Evolutionary conservation across 1,140 invertebrate species (phyloP), one percentile per base, ranked within the genome.

Genomic region (Campodea augens): DNA sequence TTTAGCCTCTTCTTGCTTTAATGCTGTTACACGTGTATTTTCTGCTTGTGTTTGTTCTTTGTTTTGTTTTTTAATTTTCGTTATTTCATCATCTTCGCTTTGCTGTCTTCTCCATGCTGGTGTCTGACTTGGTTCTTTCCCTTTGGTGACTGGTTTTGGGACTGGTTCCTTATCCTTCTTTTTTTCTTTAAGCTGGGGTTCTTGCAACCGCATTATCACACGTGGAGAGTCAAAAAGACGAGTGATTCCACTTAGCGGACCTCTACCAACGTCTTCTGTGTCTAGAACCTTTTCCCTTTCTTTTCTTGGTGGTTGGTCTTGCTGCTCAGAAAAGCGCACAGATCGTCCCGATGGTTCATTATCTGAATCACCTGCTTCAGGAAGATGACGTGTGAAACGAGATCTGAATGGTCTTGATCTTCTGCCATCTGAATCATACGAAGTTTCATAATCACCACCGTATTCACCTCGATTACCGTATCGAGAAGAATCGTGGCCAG

Each of bases 81-180:
- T 70, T 50, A 90, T 86, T 61, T 91, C 87, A 59, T 91, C 86
- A 55, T 90, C 85, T 63, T 87, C 84, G 57, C 80, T 84, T 15
- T 79, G 66, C 62, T 87, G 81, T 47, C 81, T 69, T 22, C 38
- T 48, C 52, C 51, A 51, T 45, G 43, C 48, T 25, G 53, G 53
- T 2, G 53, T 43, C 24, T 43, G 32, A 25, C 43, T 27, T 48
- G 54, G 7, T 47, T 49, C 20, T 27, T 44, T 4, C 46, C 42
- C 12, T n/a, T n/a, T n/a, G n/a, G n/a, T n/a, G n/a, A n/a, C n/a
- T n/a, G 47, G 38, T 25, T 48, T 22, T 39, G 24, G 4, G 20
- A 13, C 22, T 41, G 80, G 78, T 51, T 77, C 74, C 55, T 83
- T 78, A 22, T 54, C 50, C 46, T 70, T 69, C 54, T 81, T 76